Evolutionary conservation across 2,113 vertebrate species (phyloP).

Genomic region (Malaclemys terrapin): DNA sequence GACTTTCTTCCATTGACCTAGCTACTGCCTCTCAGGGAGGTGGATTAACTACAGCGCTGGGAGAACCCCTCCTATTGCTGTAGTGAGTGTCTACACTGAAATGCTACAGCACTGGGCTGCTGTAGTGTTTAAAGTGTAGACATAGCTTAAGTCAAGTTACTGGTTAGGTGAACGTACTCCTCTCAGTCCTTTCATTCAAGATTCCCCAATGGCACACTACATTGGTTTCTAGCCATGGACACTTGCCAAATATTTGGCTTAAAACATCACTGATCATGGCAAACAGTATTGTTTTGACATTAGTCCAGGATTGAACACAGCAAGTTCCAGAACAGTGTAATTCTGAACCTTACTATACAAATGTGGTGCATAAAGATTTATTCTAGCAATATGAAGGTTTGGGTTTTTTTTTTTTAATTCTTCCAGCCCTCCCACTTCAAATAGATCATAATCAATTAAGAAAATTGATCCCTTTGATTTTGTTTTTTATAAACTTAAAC

Average conservation of each 20-base stretch:
- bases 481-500: not conserved
- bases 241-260: not conserved
- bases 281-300: not conserved
- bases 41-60: no score
- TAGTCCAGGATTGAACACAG: not conserved
- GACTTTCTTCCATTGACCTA: no score
- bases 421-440: not conserved
- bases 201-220: not conserved
- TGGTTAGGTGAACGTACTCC: accelerated
- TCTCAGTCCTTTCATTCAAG: not conserved
- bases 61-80: no score
- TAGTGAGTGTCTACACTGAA: no score
- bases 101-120: no score
- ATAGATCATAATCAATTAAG: not conserved
- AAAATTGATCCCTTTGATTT: not conserved
- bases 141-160: no score
- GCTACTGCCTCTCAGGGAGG: no score
- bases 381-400: not conserved
- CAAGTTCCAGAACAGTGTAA: not conserved
- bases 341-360: not conserved
- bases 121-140: no score
- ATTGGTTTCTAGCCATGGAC: not conserved
- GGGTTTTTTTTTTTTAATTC: not conserved
- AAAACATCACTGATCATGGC: not conserved
- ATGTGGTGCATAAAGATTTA: not conserved